Base-by-base conservation (phyloP, 2,797 vertebrate genomes). In the Chaunax sp. region DNA sequence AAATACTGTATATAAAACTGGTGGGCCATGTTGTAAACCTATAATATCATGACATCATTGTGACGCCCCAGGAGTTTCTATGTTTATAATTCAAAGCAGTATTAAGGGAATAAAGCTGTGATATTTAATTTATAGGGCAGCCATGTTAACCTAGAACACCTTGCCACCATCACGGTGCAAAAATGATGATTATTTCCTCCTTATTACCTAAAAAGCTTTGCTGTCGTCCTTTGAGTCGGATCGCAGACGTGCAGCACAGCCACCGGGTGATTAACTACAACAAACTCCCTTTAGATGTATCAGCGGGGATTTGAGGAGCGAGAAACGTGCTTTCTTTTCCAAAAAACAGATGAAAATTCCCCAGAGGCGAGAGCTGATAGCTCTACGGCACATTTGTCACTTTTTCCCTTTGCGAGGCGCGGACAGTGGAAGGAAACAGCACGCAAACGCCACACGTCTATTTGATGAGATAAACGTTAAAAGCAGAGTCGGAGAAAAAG, bases 391-490 rank as follows among this genome's bases (percentile, higher is more conserved):
- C 58, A 50, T 69, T 80, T 77, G 71, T 86, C 77, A 60, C 68
- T 77, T 79, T 6, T n/a, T 18, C n/a, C 45, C 8, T 40, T 40
- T 40, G 38, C 14, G 14, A 40, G 15, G 38, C 11, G 10, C 13
- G 35, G 35, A 14, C 3, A 14, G 13, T 14, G 15, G 14, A 40
- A 40, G 14, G 38, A 40, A 40, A 40, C 3, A 16, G 5, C 2
- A 37, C 9, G 3, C 30, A 66, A 64, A 45, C 2, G 2, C 22
- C 64, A 25, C 58, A 59, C 60, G 77, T 64, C 76, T 77, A 69
- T 52, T 61, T 66, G 67, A 85, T 72, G 72, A 72, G 75, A 85
- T 80, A 75, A 79, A 87, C 64, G 83, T 77, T 62, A 71, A 86
- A 80, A 35, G 37, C 43, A 52, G n/a, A 53, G 49, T 33, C 6